Percentiles rank a stretch among this genome's conserved stretches.
Evolutionary conservation across 2,797 vertebrate species (phyloP).

Genomic region (Eurystomus glaucurus): DNA sequence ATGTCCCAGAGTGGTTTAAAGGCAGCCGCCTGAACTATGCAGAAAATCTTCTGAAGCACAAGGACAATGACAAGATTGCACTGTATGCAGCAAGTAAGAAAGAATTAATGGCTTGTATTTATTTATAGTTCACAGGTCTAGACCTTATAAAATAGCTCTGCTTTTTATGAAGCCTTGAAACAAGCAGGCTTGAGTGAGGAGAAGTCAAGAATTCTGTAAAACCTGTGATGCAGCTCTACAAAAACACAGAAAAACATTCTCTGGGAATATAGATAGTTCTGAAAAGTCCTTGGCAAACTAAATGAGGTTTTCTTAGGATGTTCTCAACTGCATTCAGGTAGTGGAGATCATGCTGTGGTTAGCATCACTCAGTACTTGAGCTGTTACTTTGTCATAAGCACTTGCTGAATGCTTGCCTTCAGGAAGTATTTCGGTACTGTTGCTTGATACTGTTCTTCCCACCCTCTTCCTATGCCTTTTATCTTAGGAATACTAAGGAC

Average conservation of each 20-base stretch:
- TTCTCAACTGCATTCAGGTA: neutral
- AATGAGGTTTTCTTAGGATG: neutral
- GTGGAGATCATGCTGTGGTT: neutral
- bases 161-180: neutral
- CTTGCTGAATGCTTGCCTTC: neutral
- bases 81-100: conserved; percentile 93
- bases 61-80: conserved; percentile 93
- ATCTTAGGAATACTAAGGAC: neutral
- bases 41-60: conserved; percentile 93
- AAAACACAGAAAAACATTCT: accelerated
- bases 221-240: neutral
- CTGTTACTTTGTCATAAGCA: neutral
- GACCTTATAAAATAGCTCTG: neutral
- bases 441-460: neutral
- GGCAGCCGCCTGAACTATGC: conserved; percentile 95
- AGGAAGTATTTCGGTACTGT: neutral
- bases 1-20: conserved; percentile 95
- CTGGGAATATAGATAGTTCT: neutral
- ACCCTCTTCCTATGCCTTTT: neutral
- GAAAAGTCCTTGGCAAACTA: neutral
- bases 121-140: neutral
- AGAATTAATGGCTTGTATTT: neutral
- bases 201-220: neutral
- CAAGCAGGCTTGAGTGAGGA: neutral
- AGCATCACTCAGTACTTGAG: neutral